These are phyloP conservation scores for Takifugu rubripes DNA, from an alignment of 2,797 vertebrate genomes.

Conservation along the genomic window DNA sequence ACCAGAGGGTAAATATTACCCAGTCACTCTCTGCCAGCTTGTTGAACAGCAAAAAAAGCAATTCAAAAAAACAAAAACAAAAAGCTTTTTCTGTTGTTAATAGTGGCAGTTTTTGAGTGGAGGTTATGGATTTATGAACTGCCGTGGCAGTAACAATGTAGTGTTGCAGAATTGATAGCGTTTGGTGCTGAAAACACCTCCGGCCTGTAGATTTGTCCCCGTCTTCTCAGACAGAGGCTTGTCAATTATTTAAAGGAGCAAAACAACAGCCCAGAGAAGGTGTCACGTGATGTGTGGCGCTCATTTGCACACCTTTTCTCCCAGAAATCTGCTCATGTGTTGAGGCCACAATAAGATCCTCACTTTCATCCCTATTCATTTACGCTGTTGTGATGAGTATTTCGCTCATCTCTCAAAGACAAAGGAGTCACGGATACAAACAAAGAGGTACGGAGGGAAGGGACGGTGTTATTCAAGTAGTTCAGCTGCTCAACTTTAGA, in stretches of 20 bases:
- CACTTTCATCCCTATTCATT: conserved; percentile 65
- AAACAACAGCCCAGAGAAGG: conserved; percentile 70
- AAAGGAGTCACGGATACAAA: conserved; percentile 43
- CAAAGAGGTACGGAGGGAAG: conserved; percentile 28
- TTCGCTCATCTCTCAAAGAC: conserved; percentile 35
- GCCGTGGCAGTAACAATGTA: conserved; percentile 55
- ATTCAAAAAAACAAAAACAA: conserved; percentile 58
- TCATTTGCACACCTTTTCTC: conserved; percentile 72
- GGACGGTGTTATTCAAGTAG: conserved; percentile 30
- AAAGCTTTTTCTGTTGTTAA: conserved; percentile 23
- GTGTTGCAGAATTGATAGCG: conserved; percentile 62
- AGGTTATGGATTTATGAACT: conserved; percentile 62
- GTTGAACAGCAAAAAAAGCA: conserved; percentile 7
- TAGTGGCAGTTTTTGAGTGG: no score
- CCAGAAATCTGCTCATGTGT: conserved; percentile 57
- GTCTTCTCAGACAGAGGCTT: conserved; percentile 64
- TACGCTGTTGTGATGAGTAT: conserved; percentile 37
- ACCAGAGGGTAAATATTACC: conserved; percentile 65
- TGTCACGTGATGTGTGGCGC: conserved; percentile 48
- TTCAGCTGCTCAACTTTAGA: conserved; percentile 36
- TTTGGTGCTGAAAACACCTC: conserved; percentile 61
- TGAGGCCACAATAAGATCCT: conserved; percentile 63
- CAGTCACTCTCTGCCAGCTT: conserved; percentile 53
- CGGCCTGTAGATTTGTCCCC: conserved; percentile 71
- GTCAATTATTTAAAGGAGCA: conserved; percentile 77